Evolutionary conservation across 2,113 vertebrate species (phyloP), one percentile per base, ranked within the genome.

Genomic region (Nycticryphes semicollaris): DNA sequence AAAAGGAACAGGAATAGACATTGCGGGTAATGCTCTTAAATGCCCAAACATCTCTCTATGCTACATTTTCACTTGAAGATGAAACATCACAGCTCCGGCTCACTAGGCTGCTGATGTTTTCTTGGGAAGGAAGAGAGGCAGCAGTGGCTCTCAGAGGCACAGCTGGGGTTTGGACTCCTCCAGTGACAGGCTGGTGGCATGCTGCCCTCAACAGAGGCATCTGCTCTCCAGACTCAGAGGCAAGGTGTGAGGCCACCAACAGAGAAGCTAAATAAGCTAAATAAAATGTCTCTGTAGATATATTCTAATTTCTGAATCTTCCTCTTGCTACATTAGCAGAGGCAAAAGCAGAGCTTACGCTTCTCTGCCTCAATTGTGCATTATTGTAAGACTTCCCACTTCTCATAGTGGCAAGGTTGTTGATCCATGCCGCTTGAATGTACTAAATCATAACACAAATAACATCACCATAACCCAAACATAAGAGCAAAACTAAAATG

Each of bases 351-450:
- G 21, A 67, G 6, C 7, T 66, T 47, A 41, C 7, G 2, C 3
- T 85, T 77, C 54, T 37, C n/a, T 74, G 14, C 4, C 31, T 56
- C 28, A 41, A 0, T n/a, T 83, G 6, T 50, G 24, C 0, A 0
- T n/a, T 79, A 51, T 4, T 47, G 6, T 39, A 74, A 78, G 43
- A 56, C 9, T 87, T 68, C 14, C 6, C 8, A 21, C 6, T 75
- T 91, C 10, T 51, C 15, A 77, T 74, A 30, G 9, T 9, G 50
- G 27, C n/a, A 77, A 88, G 6, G 10, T 6, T 88, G 27, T 66
- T 69, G 16, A 62, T n/a, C 8, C 24, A 73, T 53, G 37, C 19
- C 50, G 50, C 3, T 2, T 37, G 12, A 66, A 33, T 22, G 23
- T 27, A 83, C 7, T 33, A 63, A 91, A 70, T 33, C 5, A 0